Evolutionary conservation across 2,797 vertebrate genomes (phyloP), one percentile per base, ranked within the genome.

Genomic region (Vireo griseus): DNA sequence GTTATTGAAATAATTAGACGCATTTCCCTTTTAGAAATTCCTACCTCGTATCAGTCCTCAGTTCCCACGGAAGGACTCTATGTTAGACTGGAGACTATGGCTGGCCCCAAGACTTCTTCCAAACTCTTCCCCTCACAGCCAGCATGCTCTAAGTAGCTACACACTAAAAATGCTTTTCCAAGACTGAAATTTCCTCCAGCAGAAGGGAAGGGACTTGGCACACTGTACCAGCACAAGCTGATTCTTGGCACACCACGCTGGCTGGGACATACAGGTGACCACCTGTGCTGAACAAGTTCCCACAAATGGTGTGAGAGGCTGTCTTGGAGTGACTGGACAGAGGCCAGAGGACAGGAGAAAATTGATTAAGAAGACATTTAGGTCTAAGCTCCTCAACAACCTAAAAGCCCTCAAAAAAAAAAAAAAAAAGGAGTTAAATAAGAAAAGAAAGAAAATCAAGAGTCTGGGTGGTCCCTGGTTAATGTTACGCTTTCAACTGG

Each of bases 201-300:
- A 77, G 28, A 40, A 28, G 14, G n/a, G 47, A 74, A 73, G 13
- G 21, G 44, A 44, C 42, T 35, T 72, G 63, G 40, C 50, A 82
- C 0, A 0, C 16, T 21, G 13, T 15, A 44, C 3, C 33, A 80
- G 26, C 33, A 35, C n/a, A 52, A 40, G 10, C 11, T 54, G 54
- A 62, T 24, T 40, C 19, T 50, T 14, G 5, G 44, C 39, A 52
- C 1, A 2, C 26, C 11, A 0, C 0, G 0, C 39, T 4, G 11
- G 33, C 42, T 18, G 5, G 59, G n/a, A 16, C 28, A 45, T 8
- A 4, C 4, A 17, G 16, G 39, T 15, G 29, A 47, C 33, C 7
- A 17, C 26, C 44, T 58, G n/a, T 24, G 33, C 40, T 88, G 73
- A 57, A 40, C 0, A 0, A 67, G 16, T 12, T 72, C 45, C 31